Evolutionary conservation across 2,888 invertebrate species (phyloP).

Genomic region (Entomobrya multifasciata): DNA sequence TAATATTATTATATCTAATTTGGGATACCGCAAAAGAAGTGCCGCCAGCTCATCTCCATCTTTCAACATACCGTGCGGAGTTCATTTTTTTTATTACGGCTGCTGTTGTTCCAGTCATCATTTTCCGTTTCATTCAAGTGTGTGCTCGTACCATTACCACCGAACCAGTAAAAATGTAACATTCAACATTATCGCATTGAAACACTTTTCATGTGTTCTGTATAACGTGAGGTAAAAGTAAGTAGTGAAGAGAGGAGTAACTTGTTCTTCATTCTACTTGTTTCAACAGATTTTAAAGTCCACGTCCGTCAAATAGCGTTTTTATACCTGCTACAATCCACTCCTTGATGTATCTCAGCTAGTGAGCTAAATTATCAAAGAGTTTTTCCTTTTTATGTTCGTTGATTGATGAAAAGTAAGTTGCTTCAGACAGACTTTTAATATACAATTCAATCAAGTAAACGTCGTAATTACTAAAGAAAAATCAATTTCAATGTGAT

Average conservation of each 20-base stretch:
- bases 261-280: background rate
- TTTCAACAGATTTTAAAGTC: background rate
- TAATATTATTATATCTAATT: conserved; percentile 74
- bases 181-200: conserved; percentile 13
- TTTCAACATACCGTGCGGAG: conserved; percentile 27
- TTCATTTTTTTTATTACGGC: conserved; percentile 8
- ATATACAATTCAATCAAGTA: background rate
- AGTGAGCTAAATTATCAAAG: too few relatives aligned
- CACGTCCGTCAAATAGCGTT: background rate
- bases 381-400: background rate
- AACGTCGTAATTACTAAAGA: background rate
- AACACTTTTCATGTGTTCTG: conserved; percentile 2
- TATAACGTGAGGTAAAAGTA: background rate
- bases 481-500: conserved; percentile 15
- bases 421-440: background rate
- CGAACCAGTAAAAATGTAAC: background rate
- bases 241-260: conserved; percentile 2
- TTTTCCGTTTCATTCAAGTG: background rate
- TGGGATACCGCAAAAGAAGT: conserved; percentile 67
- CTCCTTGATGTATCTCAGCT: background rate
- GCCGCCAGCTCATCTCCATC: conserved; percentile 59
- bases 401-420: conserved; percentile 23
- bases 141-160: background rate
- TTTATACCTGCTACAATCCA: background rate
- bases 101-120: background rate